Percentiles rank a stretch among this genome's conserved stretches.
phyloP scores from a whole-genome alignment of 2,113 vertebrate species.

The Pelusios castaneus region DNA sequence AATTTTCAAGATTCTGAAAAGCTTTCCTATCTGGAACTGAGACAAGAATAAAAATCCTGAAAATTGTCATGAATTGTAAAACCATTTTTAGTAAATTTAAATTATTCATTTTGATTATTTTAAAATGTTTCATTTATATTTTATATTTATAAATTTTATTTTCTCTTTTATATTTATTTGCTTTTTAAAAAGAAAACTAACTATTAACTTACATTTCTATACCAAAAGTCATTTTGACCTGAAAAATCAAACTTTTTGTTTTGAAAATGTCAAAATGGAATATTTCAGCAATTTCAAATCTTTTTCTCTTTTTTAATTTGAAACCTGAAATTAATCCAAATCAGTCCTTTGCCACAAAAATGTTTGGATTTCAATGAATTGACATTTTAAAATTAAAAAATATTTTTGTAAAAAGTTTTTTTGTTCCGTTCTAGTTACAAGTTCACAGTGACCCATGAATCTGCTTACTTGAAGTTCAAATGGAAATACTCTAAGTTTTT shows the following conservation, averaged over 20 bases:
- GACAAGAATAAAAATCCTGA: neutral
- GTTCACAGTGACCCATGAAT: neutral
- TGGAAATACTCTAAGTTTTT: neutral
- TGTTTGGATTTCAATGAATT: neutral
- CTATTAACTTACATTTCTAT: neutral
- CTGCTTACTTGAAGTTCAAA: neutral
- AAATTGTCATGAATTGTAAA: neutral
- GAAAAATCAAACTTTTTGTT: neutral
- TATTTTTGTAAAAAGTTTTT: neutral
- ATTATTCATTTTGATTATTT: too few species aligned
- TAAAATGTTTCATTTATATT: too few species aligned
- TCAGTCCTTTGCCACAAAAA: neutral
- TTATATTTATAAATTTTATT: too few species aligned
- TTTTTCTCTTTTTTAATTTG: neutral
- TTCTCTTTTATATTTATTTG: neutral
- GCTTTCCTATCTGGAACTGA: neutral
- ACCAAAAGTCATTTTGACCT: neutral
- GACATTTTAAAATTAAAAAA: neutral
- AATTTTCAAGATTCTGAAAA: neutral
- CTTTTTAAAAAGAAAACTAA: neutral
- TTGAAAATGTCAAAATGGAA: neutral
- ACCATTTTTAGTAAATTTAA: neutral
- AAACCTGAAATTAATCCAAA: neutral
- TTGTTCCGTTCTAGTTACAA: neutral
- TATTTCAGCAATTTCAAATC: neutral